phyloP scores from a whole-genome alignment of 2,797 vertebrate species.

The Hirundo rustica region DNA sequence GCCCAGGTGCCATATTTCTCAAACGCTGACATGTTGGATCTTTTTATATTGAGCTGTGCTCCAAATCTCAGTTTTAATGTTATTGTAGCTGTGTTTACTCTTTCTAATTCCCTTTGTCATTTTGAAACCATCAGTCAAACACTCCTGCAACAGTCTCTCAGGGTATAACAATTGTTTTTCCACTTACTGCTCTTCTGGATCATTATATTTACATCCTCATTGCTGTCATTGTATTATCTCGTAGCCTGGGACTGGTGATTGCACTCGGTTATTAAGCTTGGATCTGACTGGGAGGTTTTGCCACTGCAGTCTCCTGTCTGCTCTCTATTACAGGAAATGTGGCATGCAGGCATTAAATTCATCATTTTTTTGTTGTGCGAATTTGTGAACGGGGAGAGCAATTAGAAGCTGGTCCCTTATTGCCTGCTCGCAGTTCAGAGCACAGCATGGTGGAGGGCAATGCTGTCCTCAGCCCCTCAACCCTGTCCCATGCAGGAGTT shows the following conservation, averaged over 20 bases:
- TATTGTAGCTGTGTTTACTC: conserved; percentile 9
- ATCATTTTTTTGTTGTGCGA: neutral
- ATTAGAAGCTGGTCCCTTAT: neutral
- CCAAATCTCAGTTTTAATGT: neutral
- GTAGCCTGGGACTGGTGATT: conserved; percentile 24
- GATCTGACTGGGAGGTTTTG: neutral
- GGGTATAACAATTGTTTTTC: conserved; percentile 33
- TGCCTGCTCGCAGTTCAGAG: neutral
- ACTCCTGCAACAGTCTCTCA: neutral
- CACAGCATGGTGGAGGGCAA: neutral
- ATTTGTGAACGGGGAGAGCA: neutral
- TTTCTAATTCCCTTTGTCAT: conserved; percentile 41
- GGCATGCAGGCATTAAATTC: neutral
- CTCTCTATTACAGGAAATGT: neutral
- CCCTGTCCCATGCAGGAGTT: neutral
- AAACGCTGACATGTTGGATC: neutral
- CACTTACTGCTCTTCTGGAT: conserved; percentile 28
- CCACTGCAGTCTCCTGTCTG: neutral
- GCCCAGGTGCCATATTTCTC: neutral
- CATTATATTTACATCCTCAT: conserved; percentile 22
- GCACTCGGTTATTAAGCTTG: neutral
- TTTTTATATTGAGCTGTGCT: neutral
- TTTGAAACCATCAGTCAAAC: conserved; percentile 24
- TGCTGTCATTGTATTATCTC: conserved; percentile 8
- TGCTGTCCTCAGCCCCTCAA: neutral